Evolutionary conservation across 2,113 vertebrate genomes (phyloP), one percentile per base, ranked within the genome.

Genomic region (Colaptes auratus): DNA sequence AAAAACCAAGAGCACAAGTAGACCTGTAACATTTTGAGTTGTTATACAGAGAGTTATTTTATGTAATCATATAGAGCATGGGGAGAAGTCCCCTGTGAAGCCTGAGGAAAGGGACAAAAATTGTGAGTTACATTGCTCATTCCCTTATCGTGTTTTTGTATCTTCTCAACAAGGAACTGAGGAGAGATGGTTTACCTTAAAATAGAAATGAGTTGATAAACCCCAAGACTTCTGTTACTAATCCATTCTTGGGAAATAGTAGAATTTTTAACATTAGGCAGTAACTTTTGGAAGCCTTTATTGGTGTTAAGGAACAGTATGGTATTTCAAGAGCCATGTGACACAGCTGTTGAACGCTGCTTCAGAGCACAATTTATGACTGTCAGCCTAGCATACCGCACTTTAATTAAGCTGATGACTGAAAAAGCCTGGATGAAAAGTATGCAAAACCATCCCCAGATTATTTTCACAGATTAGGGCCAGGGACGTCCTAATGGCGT

Each of bases 41-140:
- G 88, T 92, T 83, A 92, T 58, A 83, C 61, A 63, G 85, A 82
- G 66, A 73, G 75, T 71, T 95, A 58, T 48, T 96, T 97, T 95
- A 92, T 83, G 77, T 56, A 80, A 75, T 72, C n/a, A 0, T 59
- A 84, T 92, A 93, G 95, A 93, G 88, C 70, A 69, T 5, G 46
- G 66, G 44, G 93, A 94, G 31, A 91, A 95, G 88, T 88, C 93
- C 80, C 76, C 44, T 66, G 82, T 59, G 92, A 33, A 86, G 81
- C 70, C 59, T 72, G 48, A 53, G 39, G 87, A 90, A 92, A 79
- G 83, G 88, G 55, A 82, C 86, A 66, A 72, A 88, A 86, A 69
- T 5, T 15, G 8, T 15, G 35, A 69, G 52, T 64, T 88, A 28
- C 21, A 25, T 56, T 74, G 59, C 15, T 35, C 30, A 20, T 71